Conservation (phyloP, 2,113 vertebrate species). For the Gallinago paraguaiae region DNA sequence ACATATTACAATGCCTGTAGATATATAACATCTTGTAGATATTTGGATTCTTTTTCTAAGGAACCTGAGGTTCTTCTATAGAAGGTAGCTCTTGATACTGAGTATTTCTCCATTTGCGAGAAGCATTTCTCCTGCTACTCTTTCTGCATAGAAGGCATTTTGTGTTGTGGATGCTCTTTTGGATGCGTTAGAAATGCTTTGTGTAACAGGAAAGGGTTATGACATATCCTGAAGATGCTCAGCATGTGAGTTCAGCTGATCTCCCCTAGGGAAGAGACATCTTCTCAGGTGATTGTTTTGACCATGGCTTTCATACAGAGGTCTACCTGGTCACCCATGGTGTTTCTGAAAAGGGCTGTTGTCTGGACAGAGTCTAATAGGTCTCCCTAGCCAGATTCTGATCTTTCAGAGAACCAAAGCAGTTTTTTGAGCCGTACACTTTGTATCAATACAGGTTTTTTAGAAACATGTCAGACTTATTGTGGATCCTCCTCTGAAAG, state of each 20-base stretch:
- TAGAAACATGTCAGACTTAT: not conserved
- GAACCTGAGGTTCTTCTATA: not conserved
- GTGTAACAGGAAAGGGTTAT: not conserved
- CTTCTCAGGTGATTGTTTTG: not conserved
- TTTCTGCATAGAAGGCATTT: not conserved
- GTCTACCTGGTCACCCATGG: not conserved
- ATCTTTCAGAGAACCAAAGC: not conserved
- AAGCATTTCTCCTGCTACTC: not conserved
- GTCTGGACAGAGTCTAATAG: not conserved
- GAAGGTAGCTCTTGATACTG: not conserved
- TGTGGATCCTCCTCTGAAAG: not conserved
- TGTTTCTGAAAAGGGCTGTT: not conserved
- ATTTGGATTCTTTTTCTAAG: not conserved
- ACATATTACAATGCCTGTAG: not conserved
- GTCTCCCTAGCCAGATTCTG: not conserved
- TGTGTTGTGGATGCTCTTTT: not conserved
- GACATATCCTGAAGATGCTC: not conserved
- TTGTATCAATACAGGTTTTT: not conserved
- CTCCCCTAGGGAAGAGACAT: not conserved
- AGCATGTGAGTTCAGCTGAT: not conserved
- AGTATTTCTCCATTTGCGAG: accelerated
- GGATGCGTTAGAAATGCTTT: not conserved
- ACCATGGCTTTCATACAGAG: not conserved
- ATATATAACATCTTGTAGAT: not conserved
- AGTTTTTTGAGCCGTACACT: not conserved